phyloP scores from a whole-genome alignment of 2,113 vertebrate species.

The Halcyon malimbica region DNA sequence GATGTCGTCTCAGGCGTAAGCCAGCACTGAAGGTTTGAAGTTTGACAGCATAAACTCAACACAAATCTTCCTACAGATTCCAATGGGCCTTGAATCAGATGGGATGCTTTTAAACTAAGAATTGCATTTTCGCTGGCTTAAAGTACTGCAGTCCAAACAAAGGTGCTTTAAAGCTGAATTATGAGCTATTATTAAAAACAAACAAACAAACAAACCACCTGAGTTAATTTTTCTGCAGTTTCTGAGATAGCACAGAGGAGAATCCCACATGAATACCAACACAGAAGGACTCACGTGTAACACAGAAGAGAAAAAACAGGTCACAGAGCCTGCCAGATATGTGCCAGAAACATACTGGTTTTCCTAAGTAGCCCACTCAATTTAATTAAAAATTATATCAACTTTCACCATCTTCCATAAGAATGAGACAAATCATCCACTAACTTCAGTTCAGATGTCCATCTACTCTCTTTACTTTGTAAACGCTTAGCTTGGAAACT shows the following conservation, averaged over 20 bases:
- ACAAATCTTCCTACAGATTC: not conserved
- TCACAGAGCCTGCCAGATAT: not conserved
- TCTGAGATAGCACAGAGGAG: not conserved
- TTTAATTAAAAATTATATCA: not conserved
- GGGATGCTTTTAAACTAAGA: not conserved
- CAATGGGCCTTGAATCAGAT: not conserved
- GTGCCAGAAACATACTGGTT: not conserved
- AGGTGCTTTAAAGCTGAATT: not conserved
- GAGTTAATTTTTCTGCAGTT: not conserved
- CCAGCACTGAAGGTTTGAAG: not conserved
- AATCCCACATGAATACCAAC: not conserved
- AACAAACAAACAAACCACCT: not conserved
- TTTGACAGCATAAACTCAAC: not conserved
- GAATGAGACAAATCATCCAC: not conserved
- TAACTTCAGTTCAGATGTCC: not conserved
- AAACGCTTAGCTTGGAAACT: not conserved
- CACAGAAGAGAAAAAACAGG: not conserved
- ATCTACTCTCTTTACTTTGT: not conserved
- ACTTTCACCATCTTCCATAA: not conserved
- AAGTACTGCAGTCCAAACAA: not conserved
- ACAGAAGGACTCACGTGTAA: not conserved
- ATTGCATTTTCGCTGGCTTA: not conserved
- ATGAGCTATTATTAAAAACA: not conserved
- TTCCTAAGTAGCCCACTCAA: not conserved
- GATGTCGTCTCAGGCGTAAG: not conserved